Conservation (phyloP, 2,113 vertebrate genomes). For the Barbus barbus region DNA sequence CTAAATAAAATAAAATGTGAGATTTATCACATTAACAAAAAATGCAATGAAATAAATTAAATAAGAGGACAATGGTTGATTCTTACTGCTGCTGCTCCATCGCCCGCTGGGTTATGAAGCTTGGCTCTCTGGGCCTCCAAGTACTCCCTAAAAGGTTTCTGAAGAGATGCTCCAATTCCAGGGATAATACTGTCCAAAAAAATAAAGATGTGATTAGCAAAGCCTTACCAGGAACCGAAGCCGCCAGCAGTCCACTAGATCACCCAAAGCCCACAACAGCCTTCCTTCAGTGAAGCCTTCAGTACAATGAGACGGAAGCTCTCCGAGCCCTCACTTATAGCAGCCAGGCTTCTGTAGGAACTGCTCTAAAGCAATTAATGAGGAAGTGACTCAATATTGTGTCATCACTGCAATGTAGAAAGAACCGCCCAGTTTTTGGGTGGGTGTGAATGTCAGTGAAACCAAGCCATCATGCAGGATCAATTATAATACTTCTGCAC, state of each 20-base stretch:
- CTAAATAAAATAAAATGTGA: neutral
- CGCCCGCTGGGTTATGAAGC: conserved; percentile 84
- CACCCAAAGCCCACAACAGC: conserved; percentile 4
- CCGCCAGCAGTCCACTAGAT: neutral
- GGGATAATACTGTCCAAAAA: conserved; percentile 83
- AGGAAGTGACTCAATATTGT: conserved; percentile 98
- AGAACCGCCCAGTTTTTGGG: conserved; percentile 71
- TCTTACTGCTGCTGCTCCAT: conserved; percentile 83
- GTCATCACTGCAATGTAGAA: conserved; percentile 88
- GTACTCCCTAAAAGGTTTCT: conserved; percentile 97
- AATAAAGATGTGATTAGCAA: conserved; percentile 48
- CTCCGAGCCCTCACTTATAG: conserved; percentile 92
- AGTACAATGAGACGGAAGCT: conserved; percentile 78
- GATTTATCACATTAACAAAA: too few relatives aligned
- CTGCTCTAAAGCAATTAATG: conserved; percentile 92
- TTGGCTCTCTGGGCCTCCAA: conserved; percentile 95
- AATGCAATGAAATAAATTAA: too few relatives aligned
- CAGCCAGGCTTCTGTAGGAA: conserved; percentile 88
- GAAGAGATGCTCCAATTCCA: conserved; percentile 87
- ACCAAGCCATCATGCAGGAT: conserved; percentile 4
- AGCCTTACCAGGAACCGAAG: conserved; percentile 82
- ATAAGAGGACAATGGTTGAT: too few relatives aligned
- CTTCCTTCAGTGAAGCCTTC: conserved; percentile 49
- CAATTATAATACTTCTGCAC: neutral
- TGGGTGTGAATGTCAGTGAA: conserved; percentile 46